phyloP scores from a whole-genome alignment of 2,113 vertebrate species.

The Rhegmatorhina hoffmannsi region DNA sequence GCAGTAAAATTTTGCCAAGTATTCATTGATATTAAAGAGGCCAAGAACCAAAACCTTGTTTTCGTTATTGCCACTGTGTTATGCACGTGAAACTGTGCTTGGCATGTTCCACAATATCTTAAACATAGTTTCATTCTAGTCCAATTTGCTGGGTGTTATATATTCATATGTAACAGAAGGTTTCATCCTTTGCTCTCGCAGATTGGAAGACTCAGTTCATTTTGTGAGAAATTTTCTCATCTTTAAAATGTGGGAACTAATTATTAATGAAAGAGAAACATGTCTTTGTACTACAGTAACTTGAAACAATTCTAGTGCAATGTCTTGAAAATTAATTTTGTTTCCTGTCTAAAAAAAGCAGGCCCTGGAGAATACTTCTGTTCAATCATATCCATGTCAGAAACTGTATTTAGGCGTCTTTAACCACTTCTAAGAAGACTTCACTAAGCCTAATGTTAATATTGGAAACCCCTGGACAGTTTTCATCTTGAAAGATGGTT shows the following conservation, averaged over 20 bases:
- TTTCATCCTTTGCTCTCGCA: not conserved
- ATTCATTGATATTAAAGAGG: not conserved
- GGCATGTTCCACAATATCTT: not conserved
- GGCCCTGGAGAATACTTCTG: not conserved
- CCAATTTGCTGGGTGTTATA: constrained; percentile 3
- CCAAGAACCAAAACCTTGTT: not conserved
- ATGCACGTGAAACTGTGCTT: not conserved
- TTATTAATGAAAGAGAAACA: constrained; percentile 19
- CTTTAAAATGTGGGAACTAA: constrained; percentile 4
- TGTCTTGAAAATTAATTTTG: constrained; percentile 15
- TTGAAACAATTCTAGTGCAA: not conserved
- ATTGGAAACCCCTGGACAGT: not conserved
- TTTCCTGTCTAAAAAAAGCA: not conserved
- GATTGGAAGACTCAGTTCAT: not conserved
- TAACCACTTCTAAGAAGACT: not conserved
- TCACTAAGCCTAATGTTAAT: not conserved
- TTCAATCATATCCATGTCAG: not conserved
- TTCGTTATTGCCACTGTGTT: not conserved
- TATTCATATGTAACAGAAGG: not conserved
- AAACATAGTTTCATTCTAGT: not conserved
- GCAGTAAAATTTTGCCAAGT: not conserved
- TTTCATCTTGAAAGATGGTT: not conserved
- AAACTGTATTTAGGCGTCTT: not conserved
- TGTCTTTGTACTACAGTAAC: not conserved
- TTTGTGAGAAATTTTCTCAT: not conserved